Evolutionary conservation across 2,113 vertebrate species (phyloP).

Genomic region (Rhipidura dahli): DNA sequence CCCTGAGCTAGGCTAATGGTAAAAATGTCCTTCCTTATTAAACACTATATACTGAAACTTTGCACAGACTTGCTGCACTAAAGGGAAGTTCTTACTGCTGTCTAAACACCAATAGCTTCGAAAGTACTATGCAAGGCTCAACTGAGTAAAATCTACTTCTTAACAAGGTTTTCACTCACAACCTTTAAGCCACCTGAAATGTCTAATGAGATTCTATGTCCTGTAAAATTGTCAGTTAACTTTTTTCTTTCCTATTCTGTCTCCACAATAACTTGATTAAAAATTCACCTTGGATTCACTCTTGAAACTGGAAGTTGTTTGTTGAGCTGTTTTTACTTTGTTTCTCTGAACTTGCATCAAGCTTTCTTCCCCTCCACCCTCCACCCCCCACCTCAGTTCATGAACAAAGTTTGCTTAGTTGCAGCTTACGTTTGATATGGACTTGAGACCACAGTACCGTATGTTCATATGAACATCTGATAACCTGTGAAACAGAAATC

Average conservation of each 20-base stretch:
- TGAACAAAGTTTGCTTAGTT: constrained; percentile 62
- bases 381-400: neutral
- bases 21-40: neutral
- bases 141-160: neutral
- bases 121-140: neutral
- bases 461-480: constrained; percentile 67
- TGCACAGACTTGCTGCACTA: neutral
- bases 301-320: neutral
- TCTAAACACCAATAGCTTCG: neutral
- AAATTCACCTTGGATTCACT: neutral
- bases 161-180: neutral
- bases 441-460: constrained; percentile 60
- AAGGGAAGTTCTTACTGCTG: neutral
- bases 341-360: neutral
- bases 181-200: neutral
- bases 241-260: neutral
- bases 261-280: neutral
- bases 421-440: constrained; percentile 62
- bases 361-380: constrained; percentile 6
- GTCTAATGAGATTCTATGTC: neutral
- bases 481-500: constrained; percentile 64
- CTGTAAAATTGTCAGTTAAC: neutral
- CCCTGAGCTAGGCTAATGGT: neutral
- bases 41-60: neutral
- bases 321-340: neutral